These are phyloP conservation scores for Sebastes alutus DNA, from an alignment of 2,797 vertebrate species.

Conservation along the genomic window DNA sequence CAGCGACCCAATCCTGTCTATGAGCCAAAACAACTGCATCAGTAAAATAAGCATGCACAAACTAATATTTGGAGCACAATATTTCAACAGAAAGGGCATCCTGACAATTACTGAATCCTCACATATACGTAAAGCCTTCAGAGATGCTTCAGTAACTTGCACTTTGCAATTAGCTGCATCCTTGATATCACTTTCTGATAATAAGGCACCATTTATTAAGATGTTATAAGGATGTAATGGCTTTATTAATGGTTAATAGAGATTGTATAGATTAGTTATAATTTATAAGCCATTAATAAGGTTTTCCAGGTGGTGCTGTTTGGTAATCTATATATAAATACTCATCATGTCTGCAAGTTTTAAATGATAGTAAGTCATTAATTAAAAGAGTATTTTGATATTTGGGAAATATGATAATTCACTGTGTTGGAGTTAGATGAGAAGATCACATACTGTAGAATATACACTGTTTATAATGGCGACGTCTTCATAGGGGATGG, in stretches of 20 bases:
- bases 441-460: neutral
- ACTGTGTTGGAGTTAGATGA: neutral
- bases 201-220: neutral
- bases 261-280: neutral
- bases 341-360: neutral
- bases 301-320: neutral
- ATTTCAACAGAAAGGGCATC: slow-evolving; percentile 36
- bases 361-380: neutral
- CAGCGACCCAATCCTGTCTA: neutral
- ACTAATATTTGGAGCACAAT: slow-evolving; percentile 7
- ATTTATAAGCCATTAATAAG: neutral
- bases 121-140: neutral
- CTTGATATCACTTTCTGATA: neutral
- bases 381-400: neutral
- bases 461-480: neutral
- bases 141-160: slow-evolving; percentile 4
- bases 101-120: slow-evolving; percentile 32
- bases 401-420: neutral
- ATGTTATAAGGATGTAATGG: neutral
- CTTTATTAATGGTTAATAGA: neutral
- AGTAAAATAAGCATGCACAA: slow-evolving; percentile 4
- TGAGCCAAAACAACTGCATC: slow-evolving; percentile 13
- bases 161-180: slow-evolving; percentile 24
- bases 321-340: neutral
- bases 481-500: no score